phyloP scores from a whole-genome alignment of 2,113 vertebrate genomes.

The Mastomys coucha region DNA sequence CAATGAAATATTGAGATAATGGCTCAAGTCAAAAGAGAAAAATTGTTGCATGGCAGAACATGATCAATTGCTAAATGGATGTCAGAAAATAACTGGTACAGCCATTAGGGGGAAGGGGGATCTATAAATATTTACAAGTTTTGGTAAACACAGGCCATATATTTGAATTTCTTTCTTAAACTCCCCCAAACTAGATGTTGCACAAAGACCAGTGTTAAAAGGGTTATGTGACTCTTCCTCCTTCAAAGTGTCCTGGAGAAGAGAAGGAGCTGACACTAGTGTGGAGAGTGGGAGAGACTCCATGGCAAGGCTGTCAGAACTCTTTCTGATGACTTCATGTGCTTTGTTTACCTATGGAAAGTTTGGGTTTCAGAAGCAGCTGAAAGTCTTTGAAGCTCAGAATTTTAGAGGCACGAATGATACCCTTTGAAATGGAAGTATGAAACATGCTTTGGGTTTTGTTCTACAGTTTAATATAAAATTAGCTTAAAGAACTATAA shows the following conservation, averaged over 20 bases:
- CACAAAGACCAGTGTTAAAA: not conserved
- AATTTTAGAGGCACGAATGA: constrained; percentile 19
- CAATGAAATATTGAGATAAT: constrained; percentile 49
- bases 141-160: not conserved
- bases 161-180: constrained; percentile 43
- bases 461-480: constrained; percentile 40
- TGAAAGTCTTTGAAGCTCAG: not conserved
- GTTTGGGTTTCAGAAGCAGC: constrained; percentile 27
- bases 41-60: constrained; percentile 18
- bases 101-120: not conserved
- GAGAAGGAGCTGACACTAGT: not conserved
- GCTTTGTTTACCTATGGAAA: not conserved
- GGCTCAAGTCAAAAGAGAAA: constrained; percentile 41
- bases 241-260: not conserved
- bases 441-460: not conserved
- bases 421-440: not conserved
- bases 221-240: constrained; percentile 11
- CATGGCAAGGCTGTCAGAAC: not conserved
- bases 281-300: not conserved
- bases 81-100: not conserved
- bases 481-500: constrained; percentile 4
- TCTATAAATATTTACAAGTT: constrained; percentile 50
- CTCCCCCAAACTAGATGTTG: not conserved
- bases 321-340: not conserved
- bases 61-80: constrained; percentile 42